These are phyloP conservation scores for Bos javanicus DNA, from an alignment of 2,113 vertebrate species.

Conservation along the genomic window DNA sequence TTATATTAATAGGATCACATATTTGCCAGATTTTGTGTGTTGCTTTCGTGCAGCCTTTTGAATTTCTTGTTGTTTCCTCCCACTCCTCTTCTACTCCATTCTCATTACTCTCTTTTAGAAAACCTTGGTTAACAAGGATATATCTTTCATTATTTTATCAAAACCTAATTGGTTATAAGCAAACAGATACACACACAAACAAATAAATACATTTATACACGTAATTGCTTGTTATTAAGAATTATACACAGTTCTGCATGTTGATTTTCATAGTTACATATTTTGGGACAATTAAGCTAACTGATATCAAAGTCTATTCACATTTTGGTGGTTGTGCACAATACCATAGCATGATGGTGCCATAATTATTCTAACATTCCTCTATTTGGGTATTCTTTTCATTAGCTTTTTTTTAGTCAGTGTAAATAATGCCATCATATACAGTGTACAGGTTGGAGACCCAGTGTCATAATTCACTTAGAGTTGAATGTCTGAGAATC, in stretches of 20 bases:
- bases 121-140: background rate
- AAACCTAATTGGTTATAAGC: background rate
- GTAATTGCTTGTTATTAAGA: background rate
- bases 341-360: background rate
- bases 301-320: background rate
- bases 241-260: background rate
- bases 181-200: background rate
- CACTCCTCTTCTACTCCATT: background rate
- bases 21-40: background rate
- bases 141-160: background rate
- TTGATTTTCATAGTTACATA: background rate
- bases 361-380: background rate
- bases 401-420: background rate
- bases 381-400: background rate
- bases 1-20: background rate
- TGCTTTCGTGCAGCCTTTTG: background rate
- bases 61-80: background rate
- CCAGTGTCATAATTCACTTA: background rate
- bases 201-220: background rate
- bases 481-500: background rate
- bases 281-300: background rate
- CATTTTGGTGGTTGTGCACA: background rate
- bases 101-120: background rate
- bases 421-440: background rate
- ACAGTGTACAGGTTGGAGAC: background rate